Base-by-base conservation (phyloP, 2,888 invertebrate species). In the Eutolmus rufibarbis region DNA sequence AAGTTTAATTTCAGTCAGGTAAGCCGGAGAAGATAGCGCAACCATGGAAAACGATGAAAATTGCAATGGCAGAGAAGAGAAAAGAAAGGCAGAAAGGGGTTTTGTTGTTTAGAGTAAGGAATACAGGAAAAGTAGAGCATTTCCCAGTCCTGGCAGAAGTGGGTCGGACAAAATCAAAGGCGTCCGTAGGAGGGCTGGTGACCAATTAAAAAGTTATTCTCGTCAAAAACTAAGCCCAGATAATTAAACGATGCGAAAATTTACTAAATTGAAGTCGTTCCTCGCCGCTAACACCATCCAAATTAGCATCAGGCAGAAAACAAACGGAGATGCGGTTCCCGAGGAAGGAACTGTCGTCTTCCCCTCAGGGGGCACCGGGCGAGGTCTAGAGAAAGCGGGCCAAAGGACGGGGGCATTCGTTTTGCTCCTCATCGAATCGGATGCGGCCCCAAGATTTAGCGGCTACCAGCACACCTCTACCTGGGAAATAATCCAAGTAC, bases 401-500 rank as follows among this genome's bases (percentile, higher is more conserved):
- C 43, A 9, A 16, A 37, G 8, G 56, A 9, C 40, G 78, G 46
- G 40, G 2, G 74, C 40, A 31, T 8, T 82, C 51, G n/a, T 16
- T 82, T 7, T 82, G 31, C 79, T 79, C 51, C 46, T 46, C 40
- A 66, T 28, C 28, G 23, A 66, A 51, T 23, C 79, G 85, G 85
- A 74, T 85, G 74, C 16, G 84, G 23, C 43, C 7, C 74, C n/a
- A 43, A 40, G 85, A 85, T 85, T 85, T 74, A 87, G 66, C 43
- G 40, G 28, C 43, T 66, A 78, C 57, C 66, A 87, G 81, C 56
- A 57, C 74, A 8, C 82, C 43, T 16, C 14, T 51, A 56, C 87
- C 87, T 78, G 79, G 56, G 56, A 82, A 86, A 79, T 66, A 86
- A 87, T 76, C 85, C 78, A 66, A 86, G 87, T 87, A 86, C 87